phyloP scores from a whole-genome alignment of 2,113 vertebrate genomes.

The Tupaia chinensis region DNA sequence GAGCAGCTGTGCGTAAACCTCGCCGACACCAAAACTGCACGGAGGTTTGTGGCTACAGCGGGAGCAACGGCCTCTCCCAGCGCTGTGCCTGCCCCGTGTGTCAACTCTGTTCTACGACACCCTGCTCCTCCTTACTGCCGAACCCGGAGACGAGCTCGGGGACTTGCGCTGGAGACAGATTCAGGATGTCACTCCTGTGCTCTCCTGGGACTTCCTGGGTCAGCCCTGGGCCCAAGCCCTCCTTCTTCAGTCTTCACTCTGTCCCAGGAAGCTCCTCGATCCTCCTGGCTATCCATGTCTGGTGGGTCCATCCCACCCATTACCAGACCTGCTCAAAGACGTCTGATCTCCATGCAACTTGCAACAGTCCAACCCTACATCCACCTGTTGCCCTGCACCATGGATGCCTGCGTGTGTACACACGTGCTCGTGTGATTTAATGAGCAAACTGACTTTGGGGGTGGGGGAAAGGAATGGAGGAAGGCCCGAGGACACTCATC shows the following conservation, averaged over 20 bases:
- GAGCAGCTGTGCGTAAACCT: neutral
- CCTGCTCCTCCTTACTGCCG: neutral
- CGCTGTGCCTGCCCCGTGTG: too few species aligned
- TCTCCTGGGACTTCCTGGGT: neutral
- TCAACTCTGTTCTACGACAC: neutral
- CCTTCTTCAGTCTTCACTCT: neutral
- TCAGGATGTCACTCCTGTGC: too few species aligned
- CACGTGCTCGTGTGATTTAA: neutral
- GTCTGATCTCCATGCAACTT: neutral
- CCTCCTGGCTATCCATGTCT: neutral
- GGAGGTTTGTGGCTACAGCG: neutral
- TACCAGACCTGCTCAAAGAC: neutral
- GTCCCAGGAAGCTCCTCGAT: neutral
- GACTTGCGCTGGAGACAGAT: neutral
- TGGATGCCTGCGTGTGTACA: fast-evolving
- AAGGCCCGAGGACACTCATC: neutral
- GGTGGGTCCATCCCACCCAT: neutral
- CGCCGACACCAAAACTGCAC: neutral
- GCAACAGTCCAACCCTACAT: neutral
- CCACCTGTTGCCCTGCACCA: neutral
- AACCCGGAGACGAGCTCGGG: neutral
- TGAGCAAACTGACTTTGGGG: neutral
- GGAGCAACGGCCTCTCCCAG: neutral
- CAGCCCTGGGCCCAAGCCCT: neutral
- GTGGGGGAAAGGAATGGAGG: neutral